phyloP scores from a whole-genome alignment of 2,113 vertebrate genomes.

The Puntigrus tetrazona region DNA sequence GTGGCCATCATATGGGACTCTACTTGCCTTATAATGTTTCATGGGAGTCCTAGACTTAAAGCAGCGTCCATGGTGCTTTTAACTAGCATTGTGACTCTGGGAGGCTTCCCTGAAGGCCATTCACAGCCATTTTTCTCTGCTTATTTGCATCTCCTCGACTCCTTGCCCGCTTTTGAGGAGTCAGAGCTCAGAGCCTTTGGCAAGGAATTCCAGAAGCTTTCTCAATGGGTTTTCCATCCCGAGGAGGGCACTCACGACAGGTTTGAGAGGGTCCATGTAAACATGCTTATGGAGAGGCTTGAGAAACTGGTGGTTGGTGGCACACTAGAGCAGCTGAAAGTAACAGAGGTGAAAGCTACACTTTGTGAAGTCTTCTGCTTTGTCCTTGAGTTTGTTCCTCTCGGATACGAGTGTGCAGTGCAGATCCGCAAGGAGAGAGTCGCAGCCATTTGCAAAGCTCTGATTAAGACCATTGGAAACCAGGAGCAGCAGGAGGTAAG shows the following conservation, averaged over 20 bases:
- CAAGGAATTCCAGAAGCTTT: slow-evolving; percentile 80
- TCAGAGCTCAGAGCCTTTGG: slow-evolving; percentile 72
- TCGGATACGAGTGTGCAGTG: slow-evolving; percentile 80
- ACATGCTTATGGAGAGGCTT: slow-evolving; percentile 85
- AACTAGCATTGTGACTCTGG: slow-evolving; percentile 79
- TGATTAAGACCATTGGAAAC: slow-evolving; percentile 80
- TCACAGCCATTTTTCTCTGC: slow-evolving; percentile 82
- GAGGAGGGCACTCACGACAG: slow-evolving; percentile 67
- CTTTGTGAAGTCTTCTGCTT: slow-evolving; percentile 86
- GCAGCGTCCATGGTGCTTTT: slow-evolving; percentile 76
- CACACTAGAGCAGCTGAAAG: slow-evolving; percentile 69
- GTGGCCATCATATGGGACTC: slow-evolving; percentile 80
- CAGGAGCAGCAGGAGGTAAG: slow-evolving; percentile 79
- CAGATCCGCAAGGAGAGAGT: slow-evolving; percentile 78
- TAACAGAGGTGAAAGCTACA: slow-evolving; percentile 76
- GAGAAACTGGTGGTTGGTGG: slow-evolving; percentile 76
- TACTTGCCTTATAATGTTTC: slow-evolving; percentile 81
- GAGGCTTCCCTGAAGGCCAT: slow-evolving; percentile 81
- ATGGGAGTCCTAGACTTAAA: slow-evolving; percentile 78
- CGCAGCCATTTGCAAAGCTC: slow-evolving; percentile 76
- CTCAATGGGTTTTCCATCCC: slow-evolving; percentile 78
- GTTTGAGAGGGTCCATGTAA: slow-evolving; percentile 86
- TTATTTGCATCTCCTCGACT: slow-evolving; percentile 80
- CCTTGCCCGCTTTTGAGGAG: slow-evolving; percentile 64
- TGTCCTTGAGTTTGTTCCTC: slow-evolving; percentile 80